Percentiles rank a stretch among this genome's conserved stretches.
These are phyloP conservation scores for Eulemur mongoz DNA, from an alignment of 2,797 vertebrate species.

Conservation along the genomic window DNA sequence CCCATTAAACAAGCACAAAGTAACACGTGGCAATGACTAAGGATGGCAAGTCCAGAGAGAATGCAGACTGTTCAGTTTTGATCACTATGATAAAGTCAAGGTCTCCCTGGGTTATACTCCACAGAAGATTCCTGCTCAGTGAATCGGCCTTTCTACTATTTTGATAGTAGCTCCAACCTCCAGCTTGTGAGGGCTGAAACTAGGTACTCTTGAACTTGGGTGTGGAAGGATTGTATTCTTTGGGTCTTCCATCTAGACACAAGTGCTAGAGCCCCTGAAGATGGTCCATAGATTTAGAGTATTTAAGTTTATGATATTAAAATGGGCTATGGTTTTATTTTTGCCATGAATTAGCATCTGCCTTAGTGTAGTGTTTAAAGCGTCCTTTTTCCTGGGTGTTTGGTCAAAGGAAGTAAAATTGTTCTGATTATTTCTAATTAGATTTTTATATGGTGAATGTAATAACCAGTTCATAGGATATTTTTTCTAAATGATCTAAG, in stretches of 20 bases:
- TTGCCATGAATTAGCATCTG: slow-evolving; percentile 20
- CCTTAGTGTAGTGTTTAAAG: neutral
- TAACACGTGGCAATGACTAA: neutral
- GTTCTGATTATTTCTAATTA: slow-evolving; percentile 32
- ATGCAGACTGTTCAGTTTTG: neutral
- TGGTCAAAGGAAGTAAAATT: slow-evolving; percentile 48
- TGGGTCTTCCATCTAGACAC: neutral
- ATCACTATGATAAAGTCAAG: neutral
- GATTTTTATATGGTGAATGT: slow-evolving; percentile 31
- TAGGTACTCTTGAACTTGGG: neutral
- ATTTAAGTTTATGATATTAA: slow-evolving; percentile 30
- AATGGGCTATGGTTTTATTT: slow-evolving; percentile 23
- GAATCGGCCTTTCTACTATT: neutral
- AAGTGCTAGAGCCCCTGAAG: neutral
- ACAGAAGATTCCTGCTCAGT: neutral
- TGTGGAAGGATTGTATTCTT: neutral
- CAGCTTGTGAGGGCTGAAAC: neutral
- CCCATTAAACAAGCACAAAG: slow-evolving; percentile 22
- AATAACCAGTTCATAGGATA: neutral
- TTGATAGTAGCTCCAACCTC: neutral
- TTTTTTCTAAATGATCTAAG: slow-evolving; percentile 15
- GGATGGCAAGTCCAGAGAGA: neutral
- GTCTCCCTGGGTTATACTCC: neutral
- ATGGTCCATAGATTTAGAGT: neutral
- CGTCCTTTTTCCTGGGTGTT: slow-evolving; percentile 3